Evolutionary conservation across 1,140 invertebrate species (phyloP).

Genomic region (Hyphantria cunea): DNA sequence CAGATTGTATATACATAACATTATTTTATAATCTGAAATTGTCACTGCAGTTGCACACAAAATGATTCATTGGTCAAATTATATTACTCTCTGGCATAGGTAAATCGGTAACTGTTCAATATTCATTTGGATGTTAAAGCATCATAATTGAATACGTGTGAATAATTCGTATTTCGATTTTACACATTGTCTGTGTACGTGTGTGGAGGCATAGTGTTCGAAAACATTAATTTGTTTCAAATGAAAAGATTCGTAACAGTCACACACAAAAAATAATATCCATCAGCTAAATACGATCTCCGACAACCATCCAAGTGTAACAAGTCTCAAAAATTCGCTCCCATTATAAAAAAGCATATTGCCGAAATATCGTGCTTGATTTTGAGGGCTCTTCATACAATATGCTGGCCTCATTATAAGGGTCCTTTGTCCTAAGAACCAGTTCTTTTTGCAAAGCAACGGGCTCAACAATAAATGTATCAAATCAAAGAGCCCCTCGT

Average conservation of each 20-base stretch:
- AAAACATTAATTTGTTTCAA: neutral
- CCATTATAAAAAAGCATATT: constrained; percentile 73
- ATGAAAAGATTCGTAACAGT: constrained; percentile 10
- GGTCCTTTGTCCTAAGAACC: constrained; percentile 78
- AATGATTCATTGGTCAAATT: no score
- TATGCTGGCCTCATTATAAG: constrained; percentile 78
- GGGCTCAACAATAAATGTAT: constrained; percentile 77
- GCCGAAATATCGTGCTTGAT: constrained; percentile 54
- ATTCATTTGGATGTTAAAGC: no score
- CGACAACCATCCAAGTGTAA: constrained; percentile 33
- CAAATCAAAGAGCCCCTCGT: constrained; percentile 70
- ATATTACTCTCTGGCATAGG: no score
- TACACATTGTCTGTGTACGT: no score
- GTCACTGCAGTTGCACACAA: no score
- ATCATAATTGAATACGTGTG: no score
- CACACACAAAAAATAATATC: constrained; percentile 13
- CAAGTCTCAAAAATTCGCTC: constrained; percentile 44
- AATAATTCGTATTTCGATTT: no score
- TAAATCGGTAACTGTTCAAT: no score
- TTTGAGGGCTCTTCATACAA: constrained; percentile 71
- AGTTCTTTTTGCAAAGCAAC: constrained; percentile 74
- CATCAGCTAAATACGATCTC: constrained; percentile 2
- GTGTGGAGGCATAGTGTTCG: no score
- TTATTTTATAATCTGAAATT: no score
- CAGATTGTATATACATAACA: no score